Evolutionary conservation across 2,888 invertebrate species (phyloP), one percentile per base, ranked within the genome.

Genomic region (Metallyticus violacea): DNA sequence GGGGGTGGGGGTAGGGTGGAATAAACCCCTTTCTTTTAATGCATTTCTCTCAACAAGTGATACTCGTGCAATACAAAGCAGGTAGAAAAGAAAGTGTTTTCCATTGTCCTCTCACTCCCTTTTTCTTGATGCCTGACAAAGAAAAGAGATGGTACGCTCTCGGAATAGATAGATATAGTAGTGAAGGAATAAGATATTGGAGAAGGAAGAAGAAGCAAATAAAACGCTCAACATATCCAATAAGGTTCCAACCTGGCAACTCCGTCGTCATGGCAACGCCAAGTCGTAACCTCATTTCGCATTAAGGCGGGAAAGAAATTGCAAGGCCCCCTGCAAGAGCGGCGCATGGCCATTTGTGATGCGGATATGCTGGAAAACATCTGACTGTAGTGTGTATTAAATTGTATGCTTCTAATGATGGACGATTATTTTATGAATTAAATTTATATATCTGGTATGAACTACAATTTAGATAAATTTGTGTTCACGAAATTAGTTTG

Each of bases 151-250:
- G 9, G 25, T 25, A 76, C 27, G 76, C 9, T 76, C 26, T 22
- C 25, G 22, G 62, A 6, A 27, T 26, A 83, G 27, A 28, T 22
- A 30, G 28, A 81, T 81, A 81, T 81, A 81, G 81, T 26, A 26
- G 7, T 83, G 28, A 27, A 79, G 83, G 77, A 83, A 77, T 83
- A 83, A 77, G 83, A 83, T 27, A 29, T 83, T 83, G 83, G 83
- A 83, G 77, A 15, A 79, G 82, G 77, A 86, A 81, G 85, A 87
- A 77, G 78, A 80, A 83, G 77, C 86, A 85, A 87, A 87, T 87
- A 87, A 87, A 87, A 87, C 85, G 86, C 29, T 86, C 83, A 88
- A 88, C 88, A 88, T 88, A 88, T 88, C 88, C 88, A 88, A 88
- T 88, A 88, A 88, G 88, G 87, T 86, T 82, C 79, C 28, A 86